Evolutionary conservation across 1,140 invertebrate genomes (phyloP).

Genomic region (Sitodiplosis mosellana): DNA sequence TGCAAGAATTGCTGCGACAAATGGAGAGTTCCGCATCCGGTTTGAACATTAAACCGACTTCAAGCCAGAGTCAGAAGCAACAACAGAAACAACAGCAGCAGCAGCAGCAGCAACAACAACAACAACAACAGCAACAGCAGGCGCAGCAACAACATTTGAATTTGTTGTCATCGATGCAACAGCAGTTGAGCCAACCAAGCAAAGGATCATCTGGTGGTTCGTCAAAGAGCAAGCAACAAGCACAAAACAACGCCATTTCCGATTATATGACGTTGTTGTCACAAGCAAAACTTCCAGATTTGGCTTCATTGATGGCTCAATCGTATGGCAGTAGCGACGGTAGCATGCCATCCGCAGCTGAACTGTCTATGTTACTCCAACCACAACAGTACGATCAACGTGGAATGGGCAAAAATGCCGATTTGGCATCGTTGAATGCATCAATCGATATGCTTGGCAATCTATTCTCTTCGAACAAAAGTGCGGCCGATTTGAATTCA

Average conservation of each 20-base stretch:
- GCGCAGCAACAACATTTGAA: constrained; percentile 9
- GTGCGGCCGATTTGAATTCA: constrained; percentile 19
- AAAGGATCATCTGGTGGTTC: background rate
- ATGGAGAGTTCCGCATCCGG: background rate
- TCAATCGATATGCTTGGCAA: constrained; percentile 20
- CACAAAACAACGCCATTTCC: background rate
- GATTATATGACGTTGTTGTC: constrained; percentile 1
- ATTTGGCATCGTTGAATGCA: background rate
- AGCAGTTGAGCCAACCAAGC: background rate
- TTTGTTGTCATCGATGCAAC: constrained; percentile 17
- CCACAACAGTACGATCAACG: background rate
- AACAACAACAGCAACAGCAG: constrained; percentile 5
- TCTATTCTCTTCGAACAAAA: constrained; percentile 18
- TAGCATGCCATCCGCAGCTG: background rate
- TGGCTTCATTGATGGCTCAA: background rate
- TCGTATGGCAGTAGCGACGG: background rate
- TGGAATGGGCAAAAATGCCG: background rate
- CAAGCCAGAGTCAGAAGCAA: constrained; percentile 2
- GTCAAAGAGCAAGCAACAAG: background rate
- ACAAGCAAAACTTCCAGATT: background rate
- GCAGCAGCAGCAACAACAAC: constrained; percentile 3
- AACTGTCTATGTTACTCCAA: background rate
- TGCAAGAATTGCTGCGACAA: background rate
- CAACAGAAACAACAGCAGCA: constrained; percentile 2
- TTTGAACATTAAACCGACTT: constrained; percentile 5